Conservation (phyloP, 1,140 invertebrate genomes). For the Cepaea nemoralis region DNA sequence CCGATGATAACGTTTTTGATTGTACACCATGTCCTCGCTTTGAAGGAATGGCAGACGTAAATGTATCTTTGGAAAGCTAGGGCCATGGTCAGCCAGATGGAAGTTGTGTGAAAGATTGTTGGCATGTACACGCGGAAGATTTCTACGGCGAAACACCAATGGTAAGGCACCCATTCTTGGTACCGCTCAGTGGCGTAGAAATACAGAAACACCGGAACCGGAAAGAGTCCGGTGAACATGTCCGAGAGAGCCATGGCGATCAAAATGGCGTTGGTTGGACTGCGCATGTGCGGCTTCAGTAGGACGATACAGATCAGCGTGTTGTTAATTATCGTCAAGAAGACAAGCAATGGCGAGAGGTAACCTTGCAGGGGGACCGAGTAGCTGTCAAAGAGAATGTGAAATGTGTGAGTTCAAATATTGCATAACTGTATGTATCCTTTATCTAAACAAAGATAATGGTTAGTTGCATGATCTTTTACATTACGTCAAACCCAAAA, state of each 20-base stretch:
- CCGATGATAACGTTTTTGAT: conserved; percentile 85
- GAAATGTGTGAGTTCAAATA: no score
- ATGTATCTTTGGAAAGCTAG: conserved; percentile 89
- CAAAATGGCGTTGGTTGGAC: conserved; percentile 80
- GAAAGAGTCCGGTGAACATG: conserved; percentile 90
- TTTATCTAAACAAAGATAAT: no score
- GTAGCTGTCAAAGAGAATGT: conserved; percentile 48
- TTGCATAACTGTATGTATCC: no score
- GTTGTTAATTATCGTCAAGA: conserved; percentile 91
- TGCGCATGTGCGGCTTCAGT: conserved; percentile 77
- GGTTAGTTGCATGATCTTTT: no score
- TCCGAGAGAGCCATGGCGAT: conserved; percentile 92
- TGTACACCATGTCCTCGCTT: conserved; percentile 88
- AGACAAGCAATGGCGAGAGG: conserved; percentile 85
- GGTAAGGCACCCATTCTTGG: conserved; percentile 71
- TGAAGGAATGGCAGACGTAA: conserved; percentile 89
- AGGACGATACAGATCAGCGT: conserved; percentile 85
- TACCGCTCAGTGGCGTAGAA: conserved; percentile 92
- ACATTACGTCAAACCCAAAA: no score
- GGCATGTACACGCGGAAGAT: conserved; percentile 76
- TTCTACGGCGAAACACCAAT: conserved; percentile 82
- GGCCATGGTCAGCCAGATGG: conserved; percentile 88
- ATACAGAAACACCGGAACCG: conserved; percentile 88
- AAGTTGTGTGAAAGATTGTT: conserved; percentile 90
- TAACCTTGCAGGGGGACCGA: conserved; percentile 73